Percentiles rank a stretch among this genome's conserved stretches.
These are phyloP conservation scores for Callaeas wilsoni DNA, from an alignment of 2,113 vertebrate species.

Conservation along the genomic window DNA sequence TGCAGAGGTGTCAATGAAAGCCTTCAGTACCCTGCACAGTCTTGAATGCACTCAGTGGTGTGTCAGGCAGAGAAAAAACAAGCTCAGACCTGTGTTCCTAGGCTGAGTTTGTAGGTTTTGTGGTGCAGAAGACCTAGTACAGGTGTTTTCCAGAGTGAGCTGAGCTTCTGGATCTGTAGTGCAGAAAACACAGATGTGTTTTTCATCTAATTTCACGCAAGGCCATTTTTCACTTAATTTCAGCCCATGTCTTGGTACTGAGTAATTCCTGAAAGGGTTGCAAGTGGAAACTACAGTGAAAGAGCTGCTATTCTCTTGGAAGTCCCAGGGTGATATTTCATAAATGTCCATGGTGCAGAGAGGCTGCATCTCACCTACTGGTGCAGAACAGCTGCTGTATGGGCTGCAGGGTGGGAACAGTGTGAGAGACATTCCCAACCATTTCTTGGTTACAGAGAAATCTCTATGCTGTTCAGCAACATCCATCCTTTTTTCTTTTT, in stretches of 20 bases:
- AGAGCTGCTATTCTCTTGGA: background rate
- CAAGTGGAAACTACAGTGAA: background rate
- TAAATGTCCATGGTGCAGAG: accelerated
- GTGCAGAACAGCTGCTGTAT: background rate
- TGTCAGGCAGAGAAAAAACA: background rate
- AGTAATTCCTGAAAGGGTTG: background rate
- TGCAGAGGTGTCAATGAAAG: background rate
- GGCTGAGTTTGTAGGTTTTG: background rate
- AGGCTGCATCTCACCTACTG: background rate
- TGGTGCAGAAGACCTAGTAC: background rate
- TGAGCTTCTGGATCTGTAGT: accelerated
- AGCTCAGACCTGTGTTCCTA: background rate
- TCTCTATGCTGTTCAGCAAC: background rate
- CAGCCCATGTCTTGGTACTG: background rate
- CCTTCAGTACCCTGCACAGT: background rate
- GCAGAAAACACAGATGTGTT: background rate
- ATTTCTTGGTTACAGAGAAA: background rate
- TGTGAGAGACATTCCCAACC: background rate
- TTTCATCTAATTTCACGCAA: background rate
- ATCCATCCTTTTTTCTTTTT: background rate
- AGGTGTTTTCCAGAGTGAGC: background rate
- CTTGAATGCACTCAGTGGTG: background rate
- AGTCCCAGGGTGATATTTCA: background rate
- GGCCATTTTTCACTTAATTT: background rate
- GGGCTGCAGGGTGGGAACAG: background rate